Conservation (phyloP, 2,797 vertebrate genomes). For the Trachops cirrhosus region DNA sequence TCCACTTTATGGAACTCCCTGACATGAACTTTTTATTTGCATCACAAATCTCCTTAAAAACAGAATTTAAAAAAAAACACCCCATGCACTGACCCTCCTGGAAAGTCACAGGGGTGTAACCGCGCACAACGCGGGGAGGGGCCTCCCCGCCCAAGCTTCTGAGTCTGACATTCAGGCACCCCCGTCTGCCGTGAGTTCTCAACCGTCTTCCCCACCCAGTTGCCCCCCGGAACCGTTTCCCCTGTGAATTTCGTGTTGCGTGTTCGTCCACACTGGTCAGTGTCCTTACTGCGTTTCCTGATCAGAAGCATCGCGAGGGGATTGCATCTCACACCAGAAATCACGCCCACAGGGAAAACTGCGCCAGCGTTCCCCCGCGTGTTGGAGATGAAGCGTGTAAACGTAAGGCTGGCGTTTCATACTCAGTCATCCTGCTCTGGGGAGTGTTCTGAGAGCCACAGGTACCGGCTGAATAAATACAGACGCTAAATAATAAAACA, state of each 20-base stretch:
- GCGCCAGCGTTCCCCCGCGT: neutral
- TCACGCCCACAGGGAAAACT: neutral
- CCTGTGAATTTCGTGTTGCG: no score
- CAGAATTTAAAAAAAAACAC: neutral
- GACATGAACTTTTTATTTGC: neutral
- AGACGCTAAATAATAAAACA: neutral
- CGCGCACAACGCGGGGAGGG: neutral
- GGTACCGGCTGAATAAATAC: neutral
- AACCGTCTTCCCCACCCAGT: fast-evolving
- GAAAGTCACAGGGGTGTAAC: neutral
- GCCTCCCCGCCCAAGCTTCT: fast-evolving
- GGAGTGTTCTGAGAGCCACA: neutral
- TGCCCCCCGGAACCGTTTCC: neutral
- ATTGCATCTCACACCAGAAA: neutral
- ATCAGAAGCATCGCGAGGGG: neutral
- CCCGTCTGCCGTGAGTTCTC: fast-evolving
- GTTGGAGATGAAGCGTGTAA: neutral
- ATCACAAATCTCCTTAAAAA: neutral
- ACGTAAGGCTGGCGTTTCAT: neutral
- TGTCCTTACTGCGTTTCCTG: neutral
- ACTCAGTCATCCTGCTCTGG: neutral
- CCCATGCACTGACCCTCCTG: neutral
- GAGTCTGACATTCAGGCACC: neutral
- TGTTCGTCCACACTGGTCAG: no score
- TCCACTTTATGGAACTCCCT: neutral